These are phyloP conservation scores for Strigamia crassipes DNA, from an alignment of 2,888 invertebrate genomes.

Conservation along the genomic window DNA sequence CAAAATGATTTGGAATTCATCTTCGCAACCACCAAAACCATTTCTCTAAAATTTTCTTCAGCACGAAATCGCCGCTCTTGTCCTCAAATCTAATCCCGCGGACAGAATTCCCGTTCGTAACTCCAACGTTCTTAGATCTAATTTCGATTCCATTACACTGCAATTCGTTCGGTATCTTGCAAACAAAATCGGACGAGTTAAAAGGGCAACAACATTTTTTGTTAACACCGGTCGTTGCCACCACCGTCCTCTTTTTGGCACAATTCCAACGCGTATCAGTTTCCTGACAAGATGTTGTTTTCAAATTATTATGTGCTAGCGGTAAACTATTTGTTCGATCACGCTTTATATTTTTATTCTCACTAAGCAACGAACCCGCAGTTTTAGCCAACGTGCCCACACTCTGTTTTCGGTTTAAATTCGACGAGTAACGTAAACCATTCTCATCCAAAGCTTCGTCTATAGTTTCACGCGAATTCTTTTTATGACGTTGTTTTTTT, in stretches of 20 bases:
- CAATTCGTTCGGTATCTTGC: background rate
- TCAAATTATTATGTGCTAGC: background rate
- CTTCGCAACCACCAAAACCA: background rate
- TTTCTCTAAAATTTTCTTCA: background rate
- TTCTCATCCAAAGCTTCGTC: background rate
- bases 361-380: background rate
- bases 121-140: background rate
- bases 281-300: background rate
- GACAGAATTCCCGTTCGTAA: background rate
- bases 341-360: background rate
- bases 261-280: background rate
- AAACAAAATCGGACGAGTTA: background rate
- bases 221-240: background rate
- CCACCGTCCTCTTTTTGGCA: background rate
- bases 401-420: background rate
- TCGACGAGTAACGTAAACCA: background rate
- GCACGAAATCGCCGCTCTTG: background rate
- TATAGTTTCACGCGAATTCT: background rate
- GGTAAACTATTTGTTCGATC: background rate
- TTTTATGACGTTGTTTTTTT: background rate
- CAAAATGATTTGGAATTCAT: background rate
- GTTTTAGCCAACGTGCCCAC: background rate
- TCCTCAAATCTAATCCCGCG: background rate
- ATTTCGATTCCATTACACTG: background rate
- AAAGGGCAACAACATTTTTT: background rate